phyloP scores from a whole-genome alignment of 2,113 vertebrate genomes.

The Grantiella picta region DNA sequence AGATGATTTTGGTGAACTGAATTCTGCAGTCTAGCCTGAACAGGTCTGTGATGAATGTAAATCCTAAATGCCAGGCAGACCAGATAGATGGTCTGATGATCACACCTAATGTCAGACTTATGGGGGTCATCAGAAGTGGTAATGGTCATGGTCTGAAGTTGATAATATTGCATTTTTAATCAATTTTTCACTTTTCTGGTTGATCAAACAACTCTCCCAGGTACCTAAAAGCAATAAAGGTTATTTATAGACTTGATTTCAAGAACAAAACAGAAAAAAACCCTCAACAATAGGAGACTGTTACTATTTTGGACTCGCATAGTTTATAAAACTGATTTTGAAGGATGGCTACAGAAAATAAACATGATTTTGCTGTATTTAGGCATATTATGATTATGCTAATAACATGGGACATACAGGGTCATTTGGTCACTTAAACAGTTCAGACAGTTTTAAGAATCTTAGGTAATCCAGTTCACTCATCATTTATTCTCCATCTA shows the following conservation, averaged over 20 bases:
- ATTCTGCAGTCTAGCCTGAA: background rate
- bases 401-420: background rate
- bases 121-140: background rate
- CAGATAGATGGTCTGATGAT: background rate
- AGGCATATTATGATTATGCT: background rate
- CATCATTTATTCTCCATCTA: background rate
- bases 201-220: background rate
- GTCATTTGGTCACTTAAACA: background rate
- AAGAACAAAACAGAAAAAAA: background rate
- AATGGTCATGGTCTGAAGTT: background rate
- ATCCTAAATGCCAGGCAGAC: background rate
- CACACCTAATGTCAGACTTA: background rate
- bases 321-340: background rate
- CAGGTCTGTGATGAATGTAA: background rate
- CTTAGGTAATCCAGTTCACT: background rate
- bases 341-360: background rate
- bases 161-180: background rate
- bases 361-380: background rate
- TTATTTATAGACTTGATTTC: background rate
- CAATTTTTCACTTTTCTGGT: background rate
- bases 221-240: background rate
- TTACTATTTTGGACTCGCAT: background rate
- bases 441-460: background rate
- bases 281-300: background rate
- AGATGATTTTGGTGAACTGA: background rate